phyloP scores from a whole-genome alignment of 2,888 invertebrate genomes.

The Drosophila monieri region DNA sequence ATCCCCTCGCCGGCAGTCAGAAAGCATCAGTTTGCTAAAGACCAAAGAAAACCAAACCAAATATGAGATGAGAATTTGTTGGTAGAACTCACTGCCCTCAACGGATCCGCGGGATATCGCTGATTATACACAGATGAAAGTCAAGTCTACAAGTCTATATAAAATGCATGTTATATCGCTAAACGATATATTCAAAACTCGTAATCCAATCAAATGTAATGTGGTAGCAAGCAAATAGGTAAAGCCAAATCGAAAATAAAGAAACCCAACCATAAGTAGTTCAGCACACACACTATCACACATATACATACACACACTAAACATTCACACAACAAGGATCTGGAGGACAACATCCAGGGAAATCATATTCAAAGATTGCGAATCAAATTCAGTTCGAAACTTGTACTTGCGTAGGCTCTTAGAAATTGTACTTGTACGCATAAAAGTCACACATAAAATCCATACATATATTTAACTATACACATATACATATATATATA shows the following conservation, averaged over 20 bases:
- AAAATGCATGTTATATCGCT: conserved; percentile 26
- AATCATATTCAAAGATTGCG: conserved; percentile 52
- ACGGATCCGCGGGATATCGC: conserved; percentile 7
- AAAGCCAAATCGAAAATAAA: conserved; percentile 13
- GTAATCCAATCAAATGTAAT: conserved; percentile 46
- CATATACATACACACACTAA: background rate
- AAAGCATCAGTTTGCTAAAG: conserved; percentile 31
- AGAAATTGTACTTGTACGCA: conserved; percentile 49
- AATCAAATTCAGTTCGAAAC: conserved; percentile 69
- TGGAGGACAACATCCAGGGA: conserved; percentile 8
- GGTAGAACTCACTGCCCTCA: conserved; percentile 17
- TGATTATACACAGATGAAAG: conserved; percentile 6
- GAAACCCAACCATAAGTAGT: conserved; percentile 39
- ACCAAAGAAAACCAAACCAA: conserved; percentile 22
- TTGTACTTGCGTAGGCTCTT: conserved; percentile 65
- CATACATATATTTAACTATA: conserved; percentile 11
- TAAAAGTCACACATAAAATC: conserved; percentile 8
- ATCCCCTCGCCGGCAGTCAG: conserved; percentile 2
- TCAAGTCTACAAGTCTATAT: conserved; percentile 39
- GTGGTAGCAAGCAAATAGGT: conserved; percentile 37
- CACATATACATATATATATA: conserved; percentile 30
- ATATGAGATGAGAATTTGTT: conserved; percentile 12
- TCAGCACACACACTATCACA: conserved; percentile 29
- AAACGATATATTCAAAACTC: conserved; percentile 42
- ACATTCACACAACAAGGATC: conserved; percentile 1